Conservation (phyloP, 2,797 vertebrate genomes). For the Cygnus olor region DNA sequence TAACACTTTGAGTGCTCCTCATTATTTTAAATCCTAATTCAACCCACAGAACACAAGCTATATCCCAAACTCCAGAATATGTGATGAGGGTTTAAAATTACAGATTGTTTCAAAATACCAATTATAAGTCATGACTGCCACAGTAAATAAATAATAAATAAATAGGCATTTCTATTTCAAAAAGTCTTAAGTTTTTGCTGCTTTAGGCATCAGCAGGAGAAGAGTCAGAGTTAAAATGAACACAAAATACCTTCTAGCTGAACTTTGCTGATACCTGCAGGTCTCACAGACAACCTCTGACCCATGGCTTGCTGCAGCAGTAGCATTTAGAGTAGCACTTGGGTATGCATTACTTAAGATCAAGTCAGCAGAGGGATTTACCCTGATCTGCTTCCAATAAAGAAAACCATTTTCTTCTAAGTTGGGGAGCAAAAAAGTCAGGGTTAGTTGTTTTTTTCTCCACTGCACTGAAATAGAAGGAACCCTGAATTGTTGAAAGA, state of each 20-base stretch:
- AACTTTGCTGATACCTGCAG: neutral
- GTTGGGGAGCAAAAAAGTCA: too few species aligned
- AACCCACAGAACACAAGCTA: neutral
- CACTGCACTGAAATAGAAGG: neutral
- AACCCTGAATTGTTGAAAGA: neutral
- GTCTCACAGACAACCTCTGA: neutral
- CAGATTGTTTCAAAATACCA: neutral
- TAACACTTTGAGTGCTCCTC: too few species aligned
- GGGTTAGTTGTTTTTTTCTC: neutral
- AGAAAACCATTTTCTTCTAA: neutral
- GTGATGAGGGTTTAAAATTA: neutral
- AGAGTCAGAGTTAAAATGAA: neutral
- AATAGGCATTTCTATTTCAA: neutral
- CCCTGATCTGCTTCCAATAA: neutral
- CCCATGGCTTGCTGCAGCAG: neutral
- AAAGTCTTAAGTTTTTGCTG: neutral
- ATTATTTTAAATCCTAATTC: neutral
- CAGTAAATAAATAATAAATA: neutral
- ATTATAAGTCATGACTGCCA: neutral
- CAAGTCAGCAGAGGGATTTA: neutral
- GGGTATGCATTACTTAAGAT: accelerated
- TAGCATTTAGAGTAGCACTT: neutral
- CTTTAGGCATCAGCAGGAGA: neutral
- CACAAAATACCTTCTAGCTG: neutral
- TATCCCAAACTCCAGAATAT: neutral